Conservation (phyloP, 2,888 invertebrate genomes). For the Lasioglossum lativentre region DNA sequence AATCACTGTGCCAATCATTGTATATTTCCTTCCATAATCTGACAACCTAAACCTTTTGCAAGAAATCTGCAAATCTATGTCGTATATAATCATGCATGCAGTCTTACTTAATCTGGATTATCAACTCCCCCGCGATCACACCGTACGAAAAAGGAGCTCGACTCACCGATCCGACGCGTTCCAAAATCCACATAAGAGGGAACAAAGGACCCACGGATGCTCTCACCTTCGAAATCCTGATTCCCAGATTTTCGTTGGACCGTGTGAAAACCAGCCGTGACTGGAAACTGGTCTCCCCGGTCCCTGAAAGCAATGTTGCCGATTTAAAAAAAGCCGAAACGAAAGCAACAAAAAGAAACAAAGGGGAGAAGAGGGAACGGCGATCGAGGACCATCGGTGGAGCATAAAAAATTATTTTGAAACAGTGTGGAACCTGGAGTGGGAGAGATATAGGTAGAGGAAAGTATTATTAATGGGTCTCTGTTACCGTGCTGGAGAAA, state of each 20-base stretch:
- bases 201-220: not conserved
- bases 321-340: not conserved
- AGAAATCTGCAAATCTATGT: too few relatives aligned
- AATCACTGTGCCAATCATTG: too few relatives aligned
- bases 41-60: too few relatives aligned
- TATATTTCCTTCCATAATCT: too few relatives aligned
- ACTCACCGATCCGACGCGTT: not conserved
- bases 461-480: not conserved
- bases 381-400: not conserved
- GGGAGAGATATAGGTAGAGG: not conserved
- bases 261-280: conserved; percentile 37
- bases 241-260: conserved; percentile 18
- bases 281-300: conserved; percentile 56
- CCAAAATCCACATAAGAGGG: not conserved
- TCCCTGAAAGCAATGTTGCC: not conserved
- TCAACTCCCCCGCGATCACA: not conserved
- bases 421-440: not conserved
- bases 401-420: not conserved
- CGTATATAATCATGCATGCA: not conserved
- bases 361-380: not conserved
- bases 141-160: not conserved
- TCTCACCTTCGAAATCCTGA: conserved; percentile 3
- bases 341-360: not conserved
- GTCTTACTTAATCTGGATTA: not conserved
- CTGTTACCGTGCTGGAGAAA: not conserved